These are phyloP conservation scores for Callithrix jacchus DNA, from an alignment of 2,113 vertebrate species.

Conservation along the genomic window DNA sequence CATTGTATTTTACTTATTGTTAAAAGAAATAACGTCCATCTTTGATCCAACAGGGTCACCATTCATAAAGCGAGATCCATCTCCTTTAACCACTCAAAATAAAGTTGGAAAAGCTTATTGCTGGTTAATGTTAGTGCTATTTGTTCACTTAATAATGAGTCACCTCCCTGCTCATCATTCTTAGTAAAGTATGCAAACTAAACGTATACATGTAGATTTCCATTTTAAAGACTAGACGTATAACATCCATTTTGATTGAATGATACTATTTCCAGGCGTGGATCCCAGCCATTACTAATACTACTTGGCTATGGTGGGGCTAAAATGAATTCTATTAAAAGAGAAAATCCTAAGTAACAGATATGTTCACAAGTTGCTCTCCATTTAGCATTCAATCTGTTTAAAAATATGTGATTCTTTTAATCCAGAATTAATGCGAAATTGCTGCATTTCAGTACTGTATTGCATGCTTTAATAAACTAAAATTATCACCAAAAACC, in stretches of 20 bases:
- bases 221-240: conserved; percentile 25
- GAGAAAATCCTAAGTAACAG: conserved; percentile 63
- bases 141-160: not conserved
- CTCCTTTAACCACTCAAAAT: not conserved
- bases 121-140: not conserved
- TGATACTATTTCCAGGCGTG: conserved; percentile 49
- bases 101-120: not conserved
- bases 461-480: conserved; percentile 47
- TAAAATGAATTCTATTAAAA: conserved; percentile 72
- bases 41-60: not conserved
- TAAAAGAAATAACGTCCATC: not conserved
- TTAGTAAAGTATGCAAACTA: conserved; percentile 24
- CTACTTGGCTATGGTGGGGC: conserved; percentile 53
- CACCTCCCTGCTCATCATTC: not conserved
- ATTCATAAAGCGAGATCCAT: not conserved
- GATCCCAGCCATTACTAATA: conserved; percentile 68
- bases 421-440: conserved; percentile 64
- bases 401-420: conserved; percentile 66
- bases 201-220: conserved; percentile 8
- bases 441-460: conserved; percentile 13
- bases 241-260: conserved; percentile 46
- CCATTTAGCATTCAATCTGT: conserved; percentile 72
- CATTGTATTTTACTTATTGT: not conserved
- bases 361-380: conserved; percentile 67
- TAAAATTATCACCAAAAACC: not conserved